phyloP scores from a whole-genome alignment of 1,140 invertebrate species.

The Solenopsis invicta region DNA sequence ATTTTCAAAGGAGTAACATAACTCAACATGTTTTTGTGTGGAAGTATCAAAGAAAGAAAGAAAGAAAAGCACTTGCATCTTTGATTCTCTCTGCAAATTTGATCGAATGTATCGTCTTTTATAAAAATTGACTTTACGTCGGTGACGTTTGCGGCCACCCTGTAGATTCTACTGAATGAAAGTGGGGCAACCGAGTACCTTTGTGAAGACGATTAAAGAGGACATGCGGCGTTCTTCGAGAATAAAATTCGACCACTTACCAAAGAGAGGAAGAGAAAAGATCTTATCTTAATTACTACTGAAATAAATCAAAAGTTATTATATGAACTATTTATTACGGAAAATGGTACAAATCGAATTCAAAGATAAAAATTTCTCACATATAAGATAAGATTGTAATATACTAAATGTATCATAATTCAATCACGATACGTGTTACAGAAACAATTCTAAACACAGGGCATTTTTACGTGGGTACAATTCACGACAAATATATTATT shows the following conservation, averaged over 20 bases:
- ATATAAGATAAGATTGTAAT: not conserved
- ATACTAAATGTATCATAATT: not conserved
- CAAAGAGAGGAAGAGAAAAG: not conserved
- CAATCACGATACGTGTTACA: not conserved
- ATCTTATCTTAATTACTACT: conserved; percentile 16
- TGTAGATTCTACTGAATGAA: conserved; percentile 38
- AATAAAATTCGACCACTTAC: not conserved
- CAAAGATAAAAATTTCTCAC: not conserved
- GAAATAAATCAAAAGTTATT: not conserved
- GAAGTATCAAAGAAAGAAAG: not conserved
- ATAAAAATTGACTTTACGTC: not conserved
- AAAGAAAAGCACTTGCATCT: not conserved
- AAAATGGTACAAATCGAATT: not conserved
- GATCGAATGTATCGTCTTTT: not conserved
- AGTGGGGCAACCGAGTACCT: not conserved
- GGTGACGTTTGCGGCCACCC: not conserved
- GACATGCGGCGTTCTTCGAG: not conserved
- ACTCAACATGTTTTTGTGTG: not conserved
- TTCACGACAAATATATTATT: not conserved
- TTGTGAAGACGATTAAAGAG: conserved; percentile 14
- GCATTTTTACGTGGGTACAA: not conserved
- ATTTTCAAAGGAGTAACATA: not conserved
- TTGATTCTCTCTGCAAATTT: not conserved
- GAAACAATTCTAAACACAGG: not conserved
- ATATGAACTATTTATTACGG: not conserved